phyloP scores from a whole-genome alignment of 2,113 vertebrate genomes.

The Aegithalos caudatus region DNA sequence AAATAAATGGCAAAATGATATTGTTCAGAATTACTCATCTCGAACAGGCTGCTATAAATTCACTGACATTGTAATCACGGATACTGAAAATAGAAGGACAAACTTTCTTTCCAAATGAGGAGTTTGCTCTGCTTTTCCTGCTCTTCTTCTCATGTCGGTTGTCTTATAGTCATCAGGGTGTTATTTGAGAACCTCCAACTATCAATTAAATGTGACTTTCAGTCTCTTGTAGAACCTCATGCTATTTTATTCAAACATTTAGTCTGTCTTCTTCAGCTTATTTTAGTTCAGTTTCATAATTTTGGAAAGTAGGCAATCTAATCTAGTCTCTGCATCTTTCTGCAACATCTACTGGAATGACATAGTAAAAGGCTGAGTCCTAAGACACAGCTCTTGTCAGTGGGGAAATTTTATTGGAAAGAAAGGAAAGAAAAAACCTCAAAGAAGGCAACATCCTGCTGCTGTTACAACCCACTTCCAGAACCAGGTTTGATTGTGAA shows the following conservation, averaged over 20 bases:
- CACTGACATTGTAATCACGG: not conserved
- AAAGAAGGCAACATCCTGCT: not conserved
- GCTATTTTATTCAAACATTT: not conserved
- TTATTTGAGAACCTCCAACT: not conserved
- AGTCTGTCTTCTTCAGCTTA: not conserved
- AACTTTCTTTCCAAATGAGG: constrained; percentile 2
- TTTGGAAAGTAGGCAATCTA: not conserved
- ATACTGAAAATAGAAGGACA: constrained; percentile 16
- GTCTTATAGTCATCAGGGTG: not conserved
- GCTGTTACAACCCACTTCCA: not conserved
- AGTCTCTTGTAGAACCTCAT: not conserved
- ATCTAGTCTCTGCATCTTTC: not conserved
- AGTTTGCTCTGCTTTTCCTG: not conserved
- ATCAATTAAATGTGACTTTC: constrained; percentile 17
- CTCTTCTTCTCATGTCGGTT: not conserved
- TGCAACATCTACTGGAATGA: not conserved
- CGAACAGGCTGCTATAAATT: not conserved
- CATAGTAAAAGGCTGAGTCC: not conserved
- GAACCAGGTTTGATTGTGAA: not conserved
- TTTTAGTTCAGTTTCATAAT: not conserved
- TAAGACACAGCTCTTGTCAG: not conserved
- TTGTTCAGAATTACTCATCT: constrained; percentile 12
- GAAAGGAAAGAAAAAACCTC: not conserved
- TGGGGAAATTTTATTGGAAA: not conserved
- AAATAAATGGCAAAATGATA: constrained; percentile 20